phyloP scores from a whole-genome alignment of 1,140 invertebrate genomes.

The Mylabris phalerata region DNA sequence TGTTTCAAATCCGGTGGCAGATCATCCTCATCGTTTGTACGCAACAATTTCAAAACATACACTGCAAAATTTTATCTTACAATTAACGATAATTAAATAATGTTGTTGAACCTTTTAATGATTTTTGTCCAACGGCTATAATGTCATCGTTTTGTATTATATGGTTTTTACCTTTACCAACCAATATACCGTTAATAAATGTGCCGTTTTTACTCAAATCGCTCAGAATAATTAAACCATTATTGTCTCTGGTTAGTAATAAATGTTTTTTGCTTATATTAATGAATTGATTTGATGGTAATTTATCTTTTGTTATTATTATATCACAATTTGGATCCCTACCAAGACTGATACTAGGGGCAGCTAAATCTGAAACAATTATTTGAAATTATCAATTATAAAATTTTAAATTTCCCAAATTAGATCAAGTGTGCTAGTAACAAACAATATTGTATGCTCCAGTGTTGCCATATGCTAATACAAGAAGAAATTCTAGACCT shows the following conservation, averaged over 20 bases:
- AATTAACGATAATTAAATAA: background rate
- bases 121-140: constrained; percentile 26
- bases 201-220: constrained; percentile 40
- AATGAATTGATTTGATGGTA: constrained; percentile 36
- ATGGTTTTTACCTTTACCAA: constrained; percentile 27
- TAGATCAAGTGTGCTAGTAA: no score
- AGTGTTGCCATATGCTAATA: no score
- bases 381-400: background rate
- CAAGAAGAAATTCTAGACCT: no score
- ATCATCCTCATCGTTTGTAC: constrained; percentile 18
- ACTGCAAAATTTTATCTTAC: constrained; percentile 12
- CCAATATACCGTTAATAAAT: constrained; percentile 29
- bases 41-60: constrained; percentile 24
- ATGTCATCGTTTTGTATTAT: constrained; percentile 31
- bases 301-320: constrained; percentile 41
- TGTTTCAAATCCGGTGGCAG: constrained; percentile 25
- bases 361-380: constrained; percentile 43
- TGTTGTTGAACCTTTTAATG: background rate
- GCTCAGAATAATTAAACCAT: constrained; percentile 24
- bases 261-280: constrained; percentile 51
- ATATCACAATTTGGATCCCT: constrained; percentile 43
- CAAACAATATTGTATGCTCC: no score
- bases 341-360: constrained; percentile 44
- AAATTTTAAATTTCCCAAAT: no score
- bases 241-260: constrained; percentile 39